These are phyloP conservation scores for Hyposoter didymator DNA, from an alignment of 2,888 invertebrate genomes.

Conservation along the genomic window DNA sequence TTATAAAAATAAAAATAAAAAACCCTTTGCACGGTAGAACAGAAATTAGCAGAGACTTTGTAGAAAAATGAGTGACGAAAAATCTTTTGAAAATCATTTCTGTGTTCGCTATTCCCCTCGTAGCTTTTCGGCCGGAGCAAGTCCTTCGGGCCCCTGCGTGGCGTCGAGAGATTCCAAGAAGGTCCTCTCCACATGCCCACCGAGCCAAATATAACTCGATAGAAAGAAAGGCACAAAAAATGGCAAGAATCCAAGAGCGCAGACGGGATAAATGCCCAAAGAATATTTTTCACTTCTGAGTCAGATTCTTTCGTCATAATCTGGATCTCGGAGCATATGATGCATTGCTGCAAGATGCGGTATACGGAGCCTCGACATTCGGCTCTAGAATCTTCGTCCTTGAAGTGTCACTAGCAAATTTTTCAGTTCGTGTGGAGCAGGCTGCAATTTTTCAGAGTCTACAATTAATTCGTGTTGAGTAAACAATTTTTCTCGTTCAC, in stretches of 20 bases:
- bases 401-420: background rate
- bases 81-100: slow-evolving; percentile 3
- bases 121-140: slow-evolving; percentile 1
- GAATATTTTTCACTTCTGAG: slow-evolving; percentile 33
- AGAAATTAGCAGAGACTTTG: background rate
- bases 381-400: background rate
- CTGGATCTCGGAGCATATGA: background rate
- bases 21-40: background rate
- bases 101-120: slow-evolving; percentile 30
- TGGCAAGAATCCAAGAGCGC: slow-evolving; percentile 45
- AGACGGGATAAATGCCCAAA: slow-evolving; percentile 17
- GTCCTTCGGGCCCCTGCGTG: slow-evolving; percentile 55
- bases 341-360: background rate
- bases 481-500: background rate
- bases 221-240: slow-evolving; percentile 33
- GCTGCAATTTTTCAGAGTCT: background rate
- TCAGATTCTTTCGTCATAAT: slow-evolving; percentile 40
- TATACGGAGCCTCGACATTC: background rate
- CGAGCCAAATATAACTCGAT: slow-evolving; percentile 66
- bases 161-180: slow-evolving; percentile 63
- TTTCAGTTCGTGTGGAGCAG: background rate
- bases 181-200: slow-evolving; percentile 51
- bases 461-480: too few relatives aligned
- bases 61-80: background rate
- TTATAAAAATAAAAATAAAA: background rate